Evolutionary conservation across 2,113 vertebrate species (phyloP), one percentile per base, ranked within the genome.

Genomic region (Trichomycterus rosablanca): DNA sequence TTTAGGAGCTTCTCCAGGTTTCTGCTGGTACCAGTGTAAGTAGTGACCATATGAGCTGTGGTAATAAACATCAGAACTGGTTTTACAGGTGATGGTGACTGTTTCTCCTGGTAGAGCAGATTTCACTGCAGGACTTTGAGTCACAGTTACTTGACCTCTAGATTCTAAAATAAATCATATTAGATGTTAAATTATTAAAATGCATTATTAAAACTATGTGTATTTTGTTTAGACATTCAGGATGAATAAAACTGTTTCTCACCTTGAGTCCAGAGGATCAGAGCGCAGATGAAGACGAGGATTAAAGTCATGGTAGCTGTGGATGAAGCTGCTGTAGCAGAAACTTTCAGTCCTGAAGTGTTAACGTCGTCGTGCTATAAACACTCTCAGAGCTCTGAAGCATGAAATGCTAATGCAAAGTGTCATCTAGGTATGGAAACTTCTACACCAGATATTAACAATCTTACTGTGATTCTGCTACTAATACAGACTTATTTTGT

Each of bases 1-100:
- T 65, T 83, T 81, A 11, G 77, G 78, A 55, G 55, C 4, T 34
- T 80, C 46, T 54, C 71, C 81, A 26, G 72, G 48, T 78, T 80
- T 85, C 62, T 78, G 74, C 11, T 76, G 73, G 53, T 80, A 81
- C 76, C 35, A 37, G 35, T 8, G 3, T 43, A 43, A 43, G 40
- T 18, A 18, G 40, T 43, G 40, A 18, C 40, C 40, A 43, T 9
- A 2, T 43, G 40, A 9, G 3, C 3, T 4, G 15, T 3, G 3
- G 9, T 43, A 18, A 43, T 7, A 18, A 14, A 43, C 40, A 16
- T 3, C 16, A 3, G n/a, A 15, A 43, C 9, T 43, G 9, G 40
- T 43, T 43, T 3, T 43, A 43, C 40, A 43, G 16, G 4, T 43
- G 40, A 43, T 43, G 40, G n/a, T 35, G 59, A 77, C 69, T 0